Base-by-base conservation (phyloP, 2,888 invertebrate genomes). In the Drosophila rubida region DNA sequence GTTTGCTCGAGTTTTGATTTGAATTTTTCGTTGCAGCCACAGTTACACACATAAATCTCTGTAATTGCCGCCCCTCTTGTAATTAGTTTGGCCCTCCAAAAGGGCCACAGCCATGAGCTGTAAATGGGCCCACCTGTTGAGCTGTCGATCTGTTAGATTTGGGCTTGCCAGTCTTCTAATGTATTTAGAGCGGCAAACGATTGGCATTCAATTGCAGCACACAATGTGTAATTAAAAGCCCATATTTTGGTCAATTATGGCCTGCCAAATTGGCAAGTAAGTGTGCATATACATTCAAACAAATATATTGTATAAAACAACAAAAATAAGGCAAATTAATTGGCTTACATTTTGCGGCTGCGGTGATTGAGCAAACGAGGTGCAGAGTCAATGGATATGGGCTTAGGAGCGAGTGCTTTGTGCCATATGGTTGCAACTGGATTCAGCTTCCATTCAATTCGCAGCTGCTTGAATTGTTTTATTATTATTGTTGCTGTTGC, bases 191-290 rank as follows among this genome's bases (percentile, higher is more conserved):
- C 48, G 54, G 60, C 50, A 46, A 49, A 45, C 61, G 49, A 69
- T 78, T 67, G 75, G 49, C 48, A 59, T 69, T 75, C 80, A 81
- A 87, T 87, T 81, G 69, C 71, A 54, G 68, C 71, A 74, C 72
- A 74, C 69, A 78, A 75, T 69, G 45, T 48, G 59, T 63, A 86
- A 88, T 88, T 88, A 85, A 85, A 85, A 79, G 73, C 60, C 76
- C 88, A 85, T 85, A 85, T 83, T 88, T 69, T 68, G 80, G 69
- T 63, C 78, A 74, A 85, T 84, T 82, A 81, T 62, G 62, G 71
- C 53, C 67, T 54, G 69, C 68, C 65, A 65, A 80, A 75, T 80
- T 80, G 88, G 68, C 80, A 75, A 75, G 16, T 32, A 35, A 45
- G n/a, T n/a, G n/a, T n/a, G n/a, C n/a, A n/a, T n/a, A n/a, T n/a